phyloP scores from a whole-genome alignment of 2,888 invertebrate genomes.

The Chydorus sphaericus region DNA sequence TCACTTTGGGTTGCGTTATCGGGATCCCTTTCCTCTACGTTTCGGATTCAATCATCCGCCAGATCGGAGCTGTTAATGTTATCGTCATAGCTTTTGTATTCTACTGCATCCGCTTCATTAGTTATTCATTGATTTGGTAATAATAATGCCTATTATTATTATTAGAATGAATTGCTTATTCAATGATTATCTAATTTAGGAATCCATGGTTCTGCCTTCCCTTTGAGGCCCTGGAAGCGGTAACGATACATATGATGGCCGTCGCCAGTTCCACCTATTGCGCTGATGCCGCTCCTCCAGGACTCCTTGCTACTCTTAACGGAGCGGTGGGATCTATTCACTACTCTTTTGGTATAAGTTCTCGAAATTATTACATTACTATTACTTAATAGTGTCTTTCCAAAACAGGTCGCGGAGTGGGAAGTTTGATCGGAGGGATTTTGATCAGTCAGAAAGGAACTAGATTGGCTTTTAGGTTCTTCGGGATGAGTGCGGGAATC shows the following conservation, averaged over 20 bases:
- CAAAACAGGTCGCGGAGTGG: conserved; percentile 54
- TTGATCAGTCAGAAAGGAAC: conserved; percentile 60
- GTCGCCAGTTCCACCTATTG: conserved; percentile 80
- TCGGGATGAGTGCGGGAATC: conserved; percentile 56
- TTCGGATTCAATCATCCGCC: conserved; percentile 64
- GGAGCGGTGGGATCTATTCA: conserved; percentile 78
- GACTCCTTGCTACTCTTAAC: conserved; percentile 66
- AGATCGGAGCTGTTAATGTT: conserved; percentile 66
- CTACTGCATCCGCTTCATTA: conserved; percentile 63
- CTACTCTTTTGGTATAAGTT: conserved; percentile 59
- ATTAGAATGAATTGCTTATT: not conserved
- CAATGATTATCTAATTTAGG: conserved; percentile 40
- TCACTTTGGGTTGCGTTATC: conserved; percentile 68
- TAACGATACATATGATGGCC: conserved; percentile 79
- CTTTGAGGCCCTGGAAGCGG: conserved; percentile 70
- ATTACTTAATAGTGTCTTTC: too few relatives aligned
- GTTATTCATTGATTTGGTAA: conserved; percentile 74
- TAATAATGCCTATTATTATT: conserved; percentile 25
- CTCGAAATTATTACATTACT: too few relatives aligned
- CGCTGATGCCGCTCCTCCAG: conserved; percentile 66
- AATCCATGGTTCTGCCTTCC: conserved; percentile 81
- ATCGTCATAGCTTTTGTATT: conserved; percentile 72
- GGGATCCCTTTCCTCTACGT: conserved; percentile 72
- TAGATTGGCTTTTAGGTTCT: conserved; percentile 58
- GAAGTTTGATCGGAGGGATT: conserved; percentile 63